phyloP scores from a whole-genome alignment of 1,140 invertebrate species.

The Gryllus bimaculatus region DNA sequence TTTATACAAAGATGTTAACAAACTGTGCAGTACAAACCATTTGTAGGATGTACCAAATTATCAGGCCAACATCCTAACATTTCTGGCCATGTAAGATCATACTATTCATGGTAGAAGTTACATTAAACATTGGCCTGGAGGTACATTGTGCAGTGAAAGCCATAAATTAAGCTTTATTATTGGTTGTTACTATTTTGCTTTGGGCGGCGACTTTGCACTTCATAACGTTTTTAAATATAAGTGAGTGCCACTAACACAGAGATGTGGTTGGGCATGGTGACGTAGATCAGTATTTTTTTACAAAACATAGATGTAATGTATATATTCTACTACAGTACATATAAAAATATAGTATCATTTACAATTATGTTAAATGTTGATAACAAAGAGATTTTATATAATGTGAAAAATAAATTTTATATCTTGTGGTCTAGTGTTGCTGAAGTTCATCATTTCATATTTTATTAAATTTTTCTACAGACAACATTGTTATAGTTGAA shows the following conservation, averaged over 20 bases:
- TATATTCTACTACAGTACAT: not conserved
- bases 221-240: not conserved
- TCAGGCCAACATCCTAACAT: not conserved
- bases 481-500: not conserved
- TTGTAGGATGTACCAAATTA: not conserved
- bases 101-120: too few species aligned
- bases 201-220: not conserved
- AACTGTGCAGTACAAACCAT: not conserved
- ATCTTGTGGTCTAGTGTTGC: not conserved
- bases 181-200: not conserved
- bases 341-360: not conserved
- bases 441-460: not conserved
- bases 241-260: not conserved
- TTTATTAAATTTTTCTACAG: not conserved
- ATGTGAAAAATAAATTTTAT: conserved; percentile 6
- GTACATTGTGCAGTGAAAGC: not conserved
- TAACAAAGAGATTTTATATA: not conserved
- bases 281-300: conserved; percentile 2
- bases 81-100: not conserved
- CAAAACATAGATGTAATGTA: not conserved
- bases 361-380: not conserved
- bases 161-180: not conserved
- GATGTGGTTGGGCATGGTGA: not conserved
- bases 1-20: not conserved
- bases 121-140: not conserved